A percentile compares a stretch with the other conserved stretches of the same genome.
Conservation (phyloP, 2,888 invertebrate genomes). For the Lycaena phlaeas region DNA sequence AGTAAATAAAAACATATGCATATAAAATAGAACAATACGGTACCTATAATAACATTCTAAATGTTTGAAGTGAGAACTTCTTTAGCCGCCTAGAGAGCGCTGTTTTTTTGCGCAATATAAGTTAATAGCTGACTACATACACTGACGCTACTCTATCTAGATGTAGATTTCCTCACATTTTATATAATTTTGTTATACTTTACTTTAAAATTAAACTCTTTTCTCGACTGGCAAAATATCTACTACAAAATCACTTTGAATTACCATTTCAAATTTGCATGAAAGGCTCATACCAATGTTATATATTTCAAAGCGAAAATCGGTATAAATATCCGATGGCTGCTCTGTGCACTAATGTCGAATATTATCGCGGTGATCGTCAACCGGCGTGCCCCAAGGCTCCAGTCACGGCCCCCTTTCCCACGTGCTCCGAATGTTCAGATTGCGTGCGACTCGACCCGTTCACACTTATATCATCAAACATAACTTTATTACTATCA, state of each 20-base stretch:
- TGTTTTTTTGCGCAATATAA: no score
- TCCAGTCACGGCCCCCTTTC: constrained; percentile 52
- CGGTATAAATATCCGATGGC: constrained; percentile 31
- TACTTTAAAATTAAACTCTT: no score
- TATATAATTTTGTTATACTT: no score
- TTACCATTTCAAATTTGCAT: no score
- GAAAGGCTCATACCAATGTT: no score
- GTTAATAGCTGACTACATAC: no score
- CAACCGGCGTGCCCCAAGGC: constrained; percentile 64
- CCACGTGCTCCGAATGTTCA: constrained; percentile 69
- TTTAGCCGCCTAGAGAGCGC: no score
- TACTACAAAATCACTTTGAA: no score
- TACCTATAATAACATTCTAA: background rate
- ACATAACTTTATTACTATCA: constrained; percentile 7
- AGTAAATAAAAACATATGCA: background rate
- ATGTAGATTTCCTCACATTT: no score
- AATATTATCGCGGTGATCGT: constrained; percentile 67
- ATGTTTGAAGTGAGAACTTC: no score
- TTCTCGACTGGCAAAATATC: no score
- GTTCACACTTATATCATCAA: constrained; percentile 37
- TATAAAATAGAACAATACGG: background rate
- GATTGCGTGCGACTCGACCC: constrained; percentile 65
- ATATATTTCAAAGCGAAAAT: constrained; percentile 18
- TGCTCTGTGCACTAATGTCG: constrained; percentile 60
- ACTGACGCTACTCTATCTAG: no score